Evolutionary conservation across 1,140 invertebrate species (phyloP), one percentile per base, ranked within the genome.

Genomic region (Bradynema listronoti): DNA sequence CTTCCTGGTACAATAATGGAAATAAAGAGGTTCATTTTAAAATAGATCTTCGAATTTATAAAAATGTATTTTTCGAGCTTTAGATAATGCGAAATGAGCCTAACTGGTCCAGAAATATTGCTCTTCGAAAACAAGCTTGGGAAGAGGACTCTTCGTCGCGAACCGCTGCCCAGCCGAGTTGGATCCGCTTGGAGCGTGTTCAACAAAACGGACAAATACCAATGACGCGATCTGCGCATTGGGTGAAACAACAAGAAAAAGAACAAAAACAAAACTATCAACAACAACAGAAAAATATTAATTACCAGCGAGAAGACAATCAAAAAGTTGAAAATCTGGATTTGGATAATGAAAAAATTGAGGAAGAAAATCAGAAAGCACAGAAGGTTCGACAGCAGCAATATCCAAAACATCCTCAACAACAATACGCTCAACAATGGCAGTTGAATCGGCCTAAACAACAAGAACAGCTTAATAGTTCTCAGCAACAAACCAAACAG

Each of bases 21-120:
- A 53, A 50, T 32, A 27, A 50, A 65, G 24, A 63, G 62, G 24
- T 63, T 43, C 41, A 66, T 65, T 42, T 63, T 65, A 16, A 47
- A 25, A 50, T 33, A n/a, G n/a, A n/a, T n/a, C n/a, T n/a, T n/a
- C n/a, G n/a, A n/a, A n/a, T n/a, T n/a, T n/a, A n/a, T n/a, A n/a
- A n/a, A n/a, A n/a, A n/a, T n/a, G n/a, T n/a, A n/a, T 14, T 59
- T 60, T 25, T 59, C 30, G 32, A 53, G 16, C 65, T 63, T 14
- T 49, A 55, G 52, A 55, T 55, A 5, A 55, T 55, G 52, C 52
- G 52, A 4, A 56, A 43, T 43, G 52, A 55, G 33, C 61, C 22
- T 14, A 39, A 47, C 47, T 32, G 14, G 61, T 50, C 4, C 34
- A 58, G 6, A 27, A 63, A 25, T 55, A 61, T 50, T 9, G 19